Conservation (phyloP, 2,888 invertebrate species). For the Exephanes ischioxanthus region DNA sequence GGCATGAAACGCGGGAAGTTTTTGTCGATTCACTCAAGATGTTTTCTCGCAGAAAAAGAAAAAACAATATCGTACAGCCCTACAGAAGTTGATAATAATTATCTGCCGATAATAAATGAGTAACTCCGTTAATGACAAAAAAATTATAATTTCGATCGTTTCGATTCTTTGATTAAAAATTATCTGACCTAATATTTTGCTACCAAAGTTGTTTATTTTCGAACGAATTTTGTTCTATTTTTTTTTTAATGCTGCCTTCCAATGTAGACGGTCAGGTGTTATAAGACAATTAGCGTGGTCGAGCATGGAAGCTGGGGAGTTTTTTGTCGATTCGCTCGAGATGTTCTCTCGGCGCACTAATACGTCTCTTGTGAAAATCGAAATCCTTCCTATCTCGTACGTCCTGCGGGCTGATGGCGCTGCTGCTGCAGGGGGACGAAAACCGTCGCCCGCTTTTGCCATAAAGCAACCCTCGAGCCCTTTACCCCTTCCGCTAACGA, state of each 20-base stretch:
- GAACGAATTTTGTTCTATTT: background rate
- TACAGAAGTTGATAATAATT: no score
- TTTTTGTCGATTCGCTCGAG: conserved; percentile 24
- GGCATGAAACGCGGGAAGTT: background rate
- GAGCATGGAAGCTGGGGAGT: background rate
- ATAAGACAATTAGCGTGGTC: background rate
- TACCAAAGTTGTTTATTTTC: no score
- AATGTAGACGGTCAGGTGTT: background rate
- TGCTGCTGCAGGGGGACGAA: conserved; percentile 37
- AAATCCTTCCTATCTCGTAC: conserved; percentile 50
- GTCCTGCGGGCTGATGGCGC: conserved; percentile 35
- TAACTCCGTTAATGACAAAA: no score
- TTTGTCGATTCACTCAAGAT: background rate
- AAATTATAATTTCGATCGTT: no score
- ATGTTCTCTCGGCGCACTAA: conserved; percentile 14
- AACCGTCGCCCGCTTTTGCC: conserved; percentile 53
- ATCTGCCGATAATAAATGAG: no score
- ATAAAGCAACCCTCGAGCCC: conserved; percentile 49
- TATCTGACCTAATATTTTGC: no score
- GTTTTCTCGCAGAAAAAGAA: no score
- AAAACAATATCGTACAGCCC: no score
- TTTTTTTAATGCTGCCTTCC: background rate
- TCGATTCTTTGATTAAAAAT: no score
- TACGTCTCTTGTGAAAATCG: conserved; percentile 49
- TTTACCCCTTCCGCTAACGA: conserved; percentile 59